Evolutionary conservation across 2,797 vertebrate species (phyloP), one percentile per base, ranked within the genome.

Genomic region (Smutsia temminckii): DNA sequence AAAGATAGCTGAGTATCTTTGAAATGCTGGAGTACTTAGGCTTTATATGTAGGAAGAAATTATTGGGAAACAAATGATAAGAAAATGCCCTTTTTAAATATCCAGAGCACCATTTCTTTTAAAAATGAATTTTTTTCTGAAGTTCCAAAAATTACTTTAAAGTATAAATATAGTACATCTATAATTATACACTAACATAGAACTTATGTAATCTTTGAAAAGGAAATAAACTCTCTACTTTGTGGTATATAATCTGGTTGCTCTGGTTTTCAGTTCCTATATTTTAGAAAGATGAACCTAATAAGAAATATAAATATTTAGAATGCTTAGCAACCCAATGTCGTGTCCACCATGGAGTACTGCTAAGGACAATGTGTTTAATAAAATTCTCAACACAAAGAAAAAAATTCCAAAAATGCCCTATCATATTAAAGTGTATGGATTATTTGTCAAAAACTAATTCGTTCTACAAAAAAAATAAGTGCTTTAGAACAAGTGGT

Each of bases 261-360:
- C 81, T 86, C 69, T 94, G 59, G 42, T 95, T 96, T 96, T 96
- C 37, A 94, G 86, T 97, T 97, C 92, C 83, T 95, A 6, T 91
- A 72, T 94, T 97, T 64, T 74, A 64, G 32, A 77, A 96, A 66
- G 49, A 71, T 91, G 49, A 80, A 20, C 40, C 68, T 85, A 92
- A 91, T 87, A 95, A 91, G 79, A 93, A 95, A 88, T 95, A 94
- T 68, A 98, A 97, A 97, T 97, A 97, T 96, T 96, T 95, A 92
- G 84, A 95, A 92, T 90, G 93, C 98, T 97, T 97, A 97, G 97
- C 94, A 96, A 97, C 96, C 75, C 94, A 93, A 84, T 96, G 81
- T 97, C 97, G 55, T 91, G 66, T 86, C 79, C 69, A 89, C 78
- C 51, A 51, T 96, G 90, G 66, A 81, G 64, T 92, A 29, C 75